phyloP scores from a whole-genome alignment of 1,140 invertebrate genomes.

The Drosophila punjabiensis region DNA sequence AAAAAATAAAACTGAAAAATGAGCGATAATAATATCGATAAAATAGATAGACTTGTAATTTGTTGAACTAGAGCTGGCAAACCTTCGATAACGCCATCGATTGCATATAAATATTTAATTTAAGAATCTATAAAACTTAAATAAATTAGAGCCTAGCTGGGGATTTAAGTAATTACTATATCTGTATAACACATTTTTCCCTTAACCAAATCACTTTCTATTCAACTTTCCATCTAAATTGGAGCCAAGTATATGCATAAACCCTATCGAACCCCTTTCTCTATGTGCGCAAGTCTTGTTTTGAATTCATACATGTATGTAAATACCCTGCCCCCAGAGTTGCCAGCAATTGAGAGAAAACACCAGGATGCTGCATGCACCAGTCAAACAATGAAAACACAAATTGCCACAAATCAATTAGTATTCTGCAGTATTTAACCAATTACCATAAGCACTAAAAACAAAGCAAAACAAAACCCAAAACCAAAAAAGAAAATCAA shows the following conservation, averaged over 20 bases:
- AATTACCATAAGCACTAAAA: constrained; percentile 51
- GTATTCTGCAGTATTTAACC: constrained; percentile 41
- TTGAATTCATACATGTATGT: constrained; percentile 22
- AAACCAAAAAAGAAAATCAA: constrained; percentile 21
- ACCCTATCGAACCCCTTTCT: not conserved
- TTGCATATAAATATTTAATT: not conserved
- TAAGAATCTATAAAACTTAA: not conserved
- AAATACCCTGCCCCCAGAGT: constrained; percentile 13
- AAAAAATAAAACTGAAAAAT: not conserved
- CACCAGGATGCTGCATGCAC: constrained; percentile 47
- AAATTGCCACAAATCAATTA: constrained; percentile 46
- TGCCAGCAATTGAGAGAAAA: constrained; percentile 31
- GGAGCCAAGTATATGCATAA: not conserved
- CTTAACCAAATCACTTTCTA: not conserved
- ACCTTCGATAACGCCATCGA: too few species aligned
- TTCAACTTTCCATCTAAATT: not conserved
- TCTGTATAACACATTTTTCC: not conserved
- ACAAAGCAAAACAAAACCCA: constrained; percentile 3
- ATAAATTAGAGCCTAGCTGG: not conserved
- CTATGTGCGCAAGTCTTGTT: constrained; percentile 5
- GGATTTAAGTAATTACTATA: too few species aligned
- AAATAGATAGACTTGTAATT: too few species aligned
- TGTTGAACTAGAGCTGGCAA: too few species aligned
- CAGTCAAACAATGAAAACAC: constrained; percentile 47
- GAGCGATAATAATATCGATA: too few species aligned